Base-by-base conservation (phyloP, 2,888 invertebrate species). In the Emmelina monodactyla region DNA sequence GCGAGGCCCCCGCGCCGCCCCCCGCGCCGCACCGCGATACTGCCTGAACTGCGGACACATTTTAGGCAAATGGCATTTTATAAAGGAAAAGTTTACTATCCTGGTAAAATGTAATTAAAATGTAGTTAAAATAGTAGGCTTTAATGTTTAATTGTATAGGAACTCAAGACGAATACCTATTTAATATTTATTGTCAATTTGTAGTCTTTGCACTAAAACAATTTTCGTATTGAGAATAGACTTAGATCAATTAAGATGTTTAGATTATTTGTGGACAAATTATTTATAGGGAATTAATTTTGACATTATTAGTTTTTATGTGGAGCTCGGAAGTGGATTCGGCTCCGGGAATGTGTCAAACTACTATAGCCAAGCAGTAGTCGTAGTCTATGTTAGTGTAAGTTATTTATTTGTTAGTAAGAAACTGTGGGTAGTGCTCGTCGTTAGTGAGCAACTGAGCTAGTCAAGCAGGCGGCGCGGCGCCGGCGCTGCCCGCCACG, bases 371-470 rank as follows among this genome's bases (percentile, higher is more conserved):
- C 58, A 59, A 54, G 53, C 50, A 45, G 44, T 46, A 50, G 50
- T 55, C 52, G 50, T 63, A 54, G 51, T 66, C 58, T 55, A 59
- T 59, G 58, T 65, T 60, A 62, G 58, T 22, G 43, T 75, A 73
- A 75, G 71, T 76, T 70, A 78, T 78, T 78, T 78, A 78, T 78
- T 76, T 70, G 59, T 58, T 58, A 72, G 72, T 76, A 70, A 71
- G 68, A 69, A 63, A 59, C 51, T 63, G 54, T 59, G 56, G 62
- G 62, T 59, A 62, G 62, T 53, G 50, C 58, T 53, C 62, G 63
- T 65, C 57, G 62, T 69, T 66, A 54, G 60, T 70, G 66, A 68
- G 72, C 70, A 72, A 75, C 64, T 59, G 64, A 75, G 75, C 78
- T 76, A 78, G 76, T 78, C 76, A 76, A 58, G 58, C 49, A 28